Base-by-base conservation (phyloP, 2,888 invertebrate species). In the Drosophila tanythrix region DNA sequence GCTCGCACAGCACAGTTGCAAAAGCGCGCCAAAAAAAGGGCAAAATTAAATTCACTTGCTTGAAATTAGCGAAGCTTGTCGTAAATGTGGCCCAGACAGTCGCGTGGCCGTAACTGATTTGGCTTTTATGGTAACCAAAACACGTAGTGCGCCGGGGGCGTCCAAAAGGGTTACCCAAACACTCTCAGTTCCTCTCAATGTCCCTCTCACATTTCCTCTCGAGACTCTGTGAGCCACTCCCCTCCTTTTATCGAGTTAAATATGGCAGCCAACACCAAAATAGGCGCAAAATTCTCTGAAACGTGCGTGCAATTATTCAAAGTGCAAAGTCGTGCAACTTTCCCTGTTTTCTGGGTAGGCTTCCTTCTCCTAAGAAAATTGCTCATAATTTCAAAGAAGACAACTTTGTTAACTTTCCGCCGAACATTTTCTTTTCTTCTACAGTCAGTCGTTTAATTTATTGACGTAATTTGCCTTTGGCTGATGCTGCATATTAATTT, bases 221-320 rank as follows among this genome's bases (percentile, higher is more conserved):
- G 65, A 71, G 59, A 55, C 58, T 35, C 71, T 8, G 27, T 1
- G 13, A 29, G n/a, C 15, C 35, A 1, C 21, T 13, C 10, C 8
- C 10, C n/a, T 3, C 15, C 3, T 3, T 13, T 13, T 46, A 3
- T 7, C 21, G 31, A 58, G 72, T 77, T 82, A 77, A 71, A 73
- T 69, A 66, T 64, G 46, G 36, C 35, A 27, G 21, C 36, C 7
- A 63, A 36, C 52, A 55, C 38, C 50, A 64, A 66, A 80, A 81
- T 72, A 82, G 76, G 70, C 74, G 40, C 76, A 62, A 61, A 75
- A 75, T 62, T 70, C 67, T 36, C 21, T 36, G 25, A 51, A 55
- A 58, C 61, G 78, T 81, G 87, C 84, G 76, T 89, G 87, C 84
- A 89, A 85, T 89, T 85, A 85, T 85, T 85, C 89, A 85, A 81